A percentile compares a stretch with the other conserved stretches of the same genome.
Evolutionary conservation across 2,113 vertebrate species (phyloP).

Genomic region (Trogon surrucura): DNA sequence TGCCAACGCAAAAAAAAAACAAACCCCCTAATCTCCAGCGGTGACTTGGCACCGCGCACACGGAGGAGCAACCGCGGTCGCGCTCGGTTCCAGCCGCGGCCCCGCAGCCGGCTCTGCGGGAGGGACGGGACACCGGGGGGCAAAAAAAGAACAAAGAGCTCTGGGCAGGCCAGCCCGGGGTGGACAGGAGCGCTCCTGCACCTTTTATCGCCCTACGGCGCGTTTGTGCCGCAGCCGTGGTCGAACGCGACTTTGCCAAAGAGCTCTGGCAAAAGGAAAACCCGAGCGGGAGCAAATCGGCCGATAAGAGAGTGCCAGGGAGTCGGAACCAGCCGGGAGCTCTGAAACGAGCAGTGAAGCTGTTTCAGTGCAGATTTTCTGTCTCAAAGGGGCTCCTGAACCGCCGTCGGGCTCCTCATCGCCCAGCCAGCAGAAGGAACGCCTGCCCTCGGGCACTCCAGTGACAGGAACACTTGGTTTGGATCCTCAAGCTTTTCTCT

Average conservation of each 20-base stretch:
- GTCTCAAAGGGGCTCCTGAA: not conserved
- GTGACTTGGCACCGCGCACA: fast-evolving
- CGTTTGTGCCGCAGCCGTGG: fast-evolving
- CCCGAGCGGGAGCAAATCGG: fast-evolving
- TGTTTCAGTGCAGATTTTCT: not conserved
- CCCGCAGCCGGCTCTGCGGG: fast-evolving
- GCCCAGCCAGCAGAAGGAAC: not conserved
- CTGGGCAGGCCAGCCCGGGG: not conserved
- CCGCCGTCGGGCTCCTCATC: not conserved
- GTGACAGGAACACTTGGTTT: not conserved
- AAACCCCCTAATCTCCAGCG: not conserved
- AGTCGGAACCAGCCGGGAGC: not conserved
- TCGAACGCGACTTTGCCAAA: fast-evolving
- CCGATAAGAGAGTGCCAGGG: fast-evolving
- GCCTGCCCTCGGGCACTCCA: not conserved
- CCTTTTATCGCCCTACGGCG: too few relatives aligned
- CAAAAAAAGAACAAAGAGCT: fast-evolving
- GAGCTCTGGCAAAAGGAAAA: not conserved
- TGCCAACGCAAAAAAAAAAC: not conserved
- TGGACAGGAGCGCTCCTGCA: too few relatives aligned
- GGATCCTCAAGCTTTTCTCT: not conserved
- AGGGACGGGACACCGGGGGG: fast-evolving
- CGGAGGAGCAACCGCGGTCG: fast-evolving
- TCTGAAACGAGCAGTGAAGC: not conserved
- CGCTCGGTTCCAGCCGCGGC: fast-evolving